Base-by-base conservation (phyloP, 2,113 vertebrate species). In the Anguilla rostrata region DNA sequence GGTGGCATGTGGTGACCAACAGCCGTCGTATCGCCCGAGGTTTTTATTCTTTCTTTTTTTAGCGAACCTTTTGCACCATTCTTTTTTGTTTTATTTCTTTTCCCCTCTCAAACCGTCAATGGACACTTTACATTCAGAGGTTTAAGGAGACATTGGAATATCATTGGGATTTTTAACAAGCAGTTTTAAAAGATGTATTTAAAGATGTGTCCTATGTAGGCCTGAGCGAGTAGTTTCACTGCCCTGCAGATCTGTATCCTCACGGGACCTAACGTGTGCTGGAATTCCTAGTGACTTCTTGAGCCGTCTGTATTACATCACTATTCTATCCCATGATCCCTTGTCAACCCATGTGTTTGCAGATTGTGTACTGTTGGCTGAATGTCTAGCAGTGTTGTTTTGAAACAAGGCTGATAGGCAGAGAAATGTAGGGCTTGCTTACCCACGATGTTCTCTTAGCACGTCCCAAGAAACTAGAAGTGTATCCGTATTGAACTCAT, bases 61-160 rank as follows among this genome's bases (percentile, higher is more conserved):
- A 14, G 18, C n/a, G 60, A 1, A 26, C 63, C 60, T 75, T 88
- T 88, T 90, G 81, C 88, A 88, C 57, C 84, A 87, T n/a, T 46
- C 83, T 46, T 75, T 46, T 29, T 85, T n/a, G 8, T 40, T 85
- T 46, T 57, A 39, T 18, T 86, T n/a, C 7, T 80, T 7, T 22
- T 39, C 2, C 5, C 39, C 39, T 29, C n/a, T 75, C 9, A n/a
- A 29, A 2, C 71, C 9, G 11, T 34, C n/a, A n/a, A 0, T 34
- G n/a, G 29, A 29, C 71, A 34, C 26, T n/a, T 75, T 75, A 75
- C 71, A 75, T 66, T 66, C 60, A 66, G 18, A 26, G 18, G 56
- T 15, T 60, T 15, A 60, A 60, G 6, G 63, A 71, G 63, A 3
- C 26, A 26, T 71, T 26, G 63, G 63, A 71, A 71, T 71, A 71